phyloP scores from a whole-genome alignment of 2,888 invertebrate genomes.

The Halictus quadricinctus region DNA sequence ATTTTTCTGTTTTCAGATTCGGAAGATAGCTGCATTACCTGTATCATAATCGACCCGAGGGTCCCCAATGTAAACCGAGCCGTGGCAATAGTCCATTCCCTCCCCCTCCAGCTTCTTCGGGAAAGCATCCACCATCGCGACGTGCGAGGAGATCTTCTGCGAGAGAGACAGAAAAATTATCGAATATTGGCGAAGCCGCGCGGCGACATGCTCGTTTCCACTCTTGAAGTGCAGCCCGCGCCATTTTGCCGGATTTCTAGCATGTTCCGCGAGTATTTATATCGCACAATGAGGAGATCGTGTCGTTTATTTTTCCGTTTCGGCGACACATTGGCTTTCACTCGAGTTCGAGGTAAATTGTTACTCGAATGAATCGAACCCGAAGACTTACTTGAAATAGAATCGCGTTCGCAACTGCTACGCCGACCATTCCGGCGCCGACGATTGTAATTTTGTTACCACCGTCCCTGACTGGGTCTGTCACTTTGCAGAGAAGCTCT shows the following conservation, averaged over 20 bases:
- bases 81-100: slow-evolving; percentile 86
- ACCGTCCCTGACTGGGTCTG: slow-evolving; percentile 77
- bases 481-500: slow-evolving; percentile 76
- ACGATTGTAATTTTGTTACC: slow-evolving; percentile 85
- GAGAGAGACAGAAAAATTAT: slow-evolving; percentile 22
- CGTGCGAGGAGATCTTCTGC: slow-evolving; percentile 84
- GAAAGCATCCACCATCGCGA: slow-evolving; percentile 86
- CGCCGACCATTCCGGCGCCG: slow-evolving; percentile 87
- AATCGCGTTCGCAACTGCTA: slow-evolving; percentile 85
- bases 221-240: not conserved
- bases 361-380: slow-evolving; percentile 5
- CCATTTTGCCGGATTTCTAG: slow-evolving; percentile 12
- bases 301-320: slow-evolving; percentile 15
- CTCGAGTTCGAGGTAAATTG: slow-evolving; percentile 30
- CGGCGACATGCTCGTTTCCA: slow-evolving; percentile 9
- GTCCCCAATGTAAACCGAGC: slow-evolving; percentile 84
- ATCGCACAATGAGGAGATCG: not conserved
- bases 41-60: slow-evolving; percentile 84
- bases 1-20: not conserved
- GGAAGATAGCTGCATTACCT: slow-evolving; percentile 78
- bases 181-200: not conserved
- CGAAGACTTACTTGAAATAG: slow-evolving; percentile 84
- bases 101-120: slow-evolving; percentile 86
- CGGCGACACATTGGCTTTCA: slow-evolving; percentile 43
- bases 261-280: slow-evolving; percentile 22